Evolutionary conservation across 2,113 vertebrate genomes (phyloP).

Genomic region (Pteronura brasiliensis): DNA sequence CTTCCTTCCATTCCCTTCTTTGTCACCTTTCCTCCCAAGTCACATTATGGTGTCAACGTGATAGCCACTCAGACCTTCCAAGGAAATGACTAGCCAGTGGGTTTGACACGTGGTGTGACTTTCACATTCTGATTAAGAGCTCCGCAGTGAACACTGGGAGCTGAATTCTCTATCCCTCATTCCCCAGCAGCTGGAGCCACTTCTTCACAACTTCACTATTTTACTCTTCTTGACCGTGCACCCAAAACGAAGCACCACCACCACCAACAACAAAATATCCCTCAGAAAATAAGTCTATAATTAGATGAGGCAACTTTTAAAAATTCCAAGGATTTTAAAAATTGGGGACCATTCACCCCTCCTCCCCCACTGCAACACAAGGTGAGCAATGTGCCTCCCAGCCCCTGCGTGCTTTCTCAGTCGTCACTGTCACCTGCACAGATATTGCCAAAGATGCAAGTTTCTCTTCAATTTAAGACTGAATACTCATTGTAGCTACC

Average conservation of each 20-base stretch:
- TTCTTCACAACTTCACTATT: neutral
- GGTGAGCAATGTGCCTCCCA: neutral
- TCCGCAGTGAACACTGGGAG: neutral
- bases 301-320: neutral
- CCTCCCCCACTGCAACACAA: neutral
- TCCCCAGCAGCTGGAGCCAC: neutral
- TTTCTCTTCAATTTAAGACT: conserved; percentile 38
- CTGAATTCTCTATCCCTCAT: neutral
- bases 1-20: neutral
- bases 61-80: neutral
- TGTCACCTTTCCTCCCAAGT: neutral
- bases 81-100: neutral
- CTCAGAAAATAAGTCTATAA: neutral
- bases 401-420: neutral
- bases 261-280: neutral
- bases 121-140: neutral
- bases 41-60: neutral
- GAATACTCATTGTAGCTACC: conserved; percentile 60
- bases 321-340: neutral
- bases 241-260: neutral
- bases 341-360: neutral
- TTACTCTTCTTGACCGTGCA: neutral
- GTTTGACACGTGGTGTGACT: too few species aligned
- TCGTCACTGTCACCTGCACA: neutral
- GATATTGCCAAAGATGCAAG: conserved; percentile 12